Evolutionary conservation across 1,140 invertebrate genomes (phyloP).

Genomic region (Teleopsis dalmanni): DNA sequence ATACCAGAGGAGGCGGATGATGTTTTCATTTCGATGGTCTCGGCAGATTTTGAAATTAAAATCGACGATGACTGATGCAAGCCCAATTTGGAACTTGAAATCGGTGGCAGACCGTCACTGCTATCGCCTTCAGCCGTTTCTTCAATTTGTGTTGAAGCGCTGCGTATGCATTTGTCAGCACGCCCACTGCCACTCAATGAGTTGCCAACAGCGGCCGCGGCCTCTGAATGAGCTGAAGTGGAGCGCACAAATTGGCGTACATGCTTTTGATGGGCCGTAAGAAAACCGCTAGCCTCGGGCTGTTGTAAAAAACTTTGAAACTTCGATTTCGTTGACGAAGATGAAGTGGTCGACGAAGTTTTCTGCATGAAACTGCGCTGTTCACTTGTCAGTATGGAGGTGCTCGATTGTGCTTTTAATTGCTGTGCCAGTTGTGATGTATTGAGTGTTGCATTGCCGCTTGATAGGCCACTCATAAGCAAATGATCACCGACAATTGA

Average conservation of each 20-base stretch:
- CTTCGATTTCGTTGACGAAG: conserved; percentile 24
- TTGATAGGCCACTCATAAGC: not conserved
- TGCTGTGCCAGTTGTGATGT: conserved; percentile 24
- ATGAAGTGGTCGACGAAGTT: conserved; percentile 13
- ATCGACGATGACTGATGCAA: conserved; percentile 41
- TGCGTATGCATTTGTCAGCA: conserved; percentile 39
- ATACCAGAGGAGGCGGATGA: conserved; percentile 23
- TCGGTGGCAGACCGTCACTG: conserved; percentile 2
- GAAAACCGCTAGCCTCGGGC: conserved; percentile 31
- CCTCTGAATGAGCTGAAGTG: conserved; percentile 42
- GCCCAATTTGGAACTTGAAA: conserved; percentile 26
- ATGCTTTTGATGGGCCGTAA: conserved; percentile 42
- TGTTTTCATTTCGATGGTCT: conserved; percentile 42
- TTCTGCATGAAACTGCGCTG: conserved; percentile 27
- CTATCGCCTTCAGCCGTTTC: conserved; percentile 20
- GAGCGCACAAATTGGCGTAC: conserved; percentile 42
- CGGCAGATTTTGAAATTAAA: conserved; percentile 41
- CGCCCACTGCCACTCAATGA: conserved; percentile 20
- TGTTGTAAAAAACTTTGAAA: conserved; percentile 42
- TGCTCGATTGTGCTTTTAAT: conserved; percentile 39
- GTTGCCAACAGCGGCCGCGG: conserved; percentile 22
- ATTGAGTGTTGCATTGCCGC: conserved; percentile 5
- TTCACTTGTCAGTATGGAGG: conserved; percentile 37
- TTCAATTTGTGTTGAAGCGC: conserved; percentile 42
- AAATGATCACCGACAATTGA: conserved; percentile 16